Conservation (phyloP, 2,888 invertebrate genomes). For the Zelleria hepariella region DNA sequence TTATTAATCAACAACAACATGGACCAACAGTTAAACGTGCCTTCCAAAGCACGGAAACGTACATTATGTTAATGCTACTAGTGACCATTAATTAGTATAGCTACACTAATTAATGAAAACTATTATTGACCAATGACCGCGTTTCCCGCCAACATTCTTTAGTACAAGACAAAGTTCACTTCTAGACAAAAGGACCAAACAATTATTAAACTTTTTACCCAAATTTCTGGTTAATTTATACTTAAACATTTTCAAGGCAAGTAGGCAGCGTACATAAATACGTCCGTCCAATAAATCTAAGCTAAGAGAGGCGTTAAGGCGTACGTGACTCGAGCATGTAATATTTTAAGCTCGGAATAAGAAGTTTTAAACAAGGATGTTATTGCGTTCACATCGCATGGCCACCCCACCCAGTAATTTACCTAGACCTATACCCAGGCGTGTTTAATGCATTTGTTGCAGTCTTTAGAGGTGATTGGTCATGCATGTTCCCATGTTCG, state of each 20-base stretch:
- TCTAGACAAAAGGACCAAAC: not conserved
- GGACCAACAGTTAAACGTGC: no score
- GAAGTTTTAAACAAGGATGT: constrained; percentile 37
- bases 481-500: no score
- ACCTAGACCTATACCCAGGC: not conserved
- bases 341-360: constrained; percentile 39
- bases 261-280: constrained; percentile 38
- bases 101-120: no score
- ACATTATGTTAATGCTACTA: no score
- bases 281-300: constrained; percentile 42
- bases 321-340: constrained; percentile 31
- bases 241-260: not conserved
- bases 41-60: no score
- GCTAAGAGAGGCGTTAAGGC: constrained; percentile 39
- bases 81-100: no score
- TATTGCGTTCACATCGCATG: constrained; percentile 32
- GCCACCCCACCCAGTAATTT: not conserved
- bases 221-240: not conserved
- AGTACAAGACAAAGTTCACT: not conserved
- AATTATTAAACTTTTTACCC: no score
- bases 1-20: no score
- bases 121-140: no score
- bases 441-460: not conserved
- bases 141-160: no score
- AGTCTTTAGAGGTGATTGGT: no score